Evolutionary conservation across 2,888 invertebrate genomes (phyloP).

Genomic region (Platycheirus rosarum): DNA sequence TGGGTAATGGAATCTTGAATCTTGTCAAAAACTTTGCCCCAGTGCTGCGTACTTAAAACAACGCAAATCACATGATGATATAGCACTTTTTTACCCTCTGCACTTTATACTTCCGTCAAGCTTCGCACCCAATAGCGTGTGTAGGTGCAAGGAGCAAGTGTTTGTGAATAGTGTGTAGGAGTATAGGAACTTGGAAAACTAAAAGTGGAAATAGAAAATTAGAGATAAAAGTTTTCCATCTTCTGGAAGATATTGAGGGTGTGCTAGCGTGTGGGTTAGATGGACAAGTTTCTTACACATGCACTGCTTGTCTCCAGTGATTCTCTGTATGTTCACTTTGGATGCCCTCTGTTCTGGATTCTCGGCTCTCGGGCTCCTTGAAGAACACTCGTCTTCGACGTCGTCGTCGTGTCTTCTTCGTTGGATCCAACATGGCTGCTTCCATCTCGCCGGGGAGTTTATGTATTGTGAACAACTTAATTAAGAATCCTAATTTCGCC

Average conservation of each 20-base stretch:
- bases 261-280: constrained; percentile 26
- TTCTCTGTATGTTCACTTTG: constrained; percentile 8
- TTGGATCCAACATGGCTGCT: constrained; percentile 61
- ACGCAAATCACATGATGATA: constrained; percentile 72
- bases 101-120: constrained; percentile 45
- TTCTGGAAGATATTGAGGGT: constrained; percentile 20
- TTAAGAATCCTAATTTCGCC: constrained; percentile 75
- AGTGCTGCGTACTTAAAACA: constrained; percentile 71
- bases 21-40: constrained; percentile 74
- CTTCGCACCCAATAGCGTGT: neutral
- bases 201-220: constrained; percentile 74
- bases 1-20: constrained; percentile 71
- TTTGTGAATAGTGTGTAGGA: constrained; percentile 1
- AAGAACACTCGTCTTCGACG: constrained; percentile 15
- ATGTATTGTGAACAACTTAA: constrained; percentile 75
- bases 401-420: constrained; percentile 23
- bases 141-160: neutral
- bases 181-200: constrained; percentile 43
- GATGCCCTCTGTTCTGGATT: constrained; percentile 3
- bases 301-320: constrained; percentile 49
- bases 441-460: constrained; percentile 69
- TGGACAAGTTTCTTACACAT: constrained; percentile 70
- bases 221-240: constrained; percentile 73
- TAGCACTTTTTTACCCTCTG: constrained; percentile 73
- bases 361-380: constrained; percentile 47